Percentiles rank a stretch among this genome's conserved stretches.
phyloP scores from a whole-genome alignment of 2,888 invertebrate genomes.

The Rapana venosa region DNA sequence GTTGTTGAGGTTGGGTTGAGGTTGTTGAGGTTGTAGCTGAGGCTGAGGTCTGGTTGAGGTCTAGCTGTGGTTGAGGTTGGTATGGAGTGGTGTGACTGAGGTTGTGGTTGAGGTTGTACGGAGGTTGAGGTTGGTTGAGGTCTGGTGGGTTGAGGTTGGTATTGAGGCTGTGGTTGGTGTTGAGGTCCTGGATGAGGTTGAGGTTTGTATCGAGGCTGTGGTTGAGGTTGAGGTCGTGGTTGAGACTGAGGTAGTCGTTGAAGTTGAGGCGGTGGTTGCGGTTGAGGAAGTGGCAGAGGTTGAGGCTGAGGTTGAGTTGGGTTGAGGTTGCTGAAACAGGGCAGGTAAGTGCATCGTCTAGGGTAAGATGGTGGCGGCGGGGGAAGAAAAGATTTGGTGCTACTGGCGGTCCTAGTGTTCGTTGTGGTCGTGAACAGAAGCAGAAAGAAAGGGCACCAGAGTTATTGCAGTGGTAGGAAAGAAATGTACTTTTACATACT shows the following conservation, averaged over 20 bases:
- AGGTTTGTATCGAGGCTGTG: not conserved
- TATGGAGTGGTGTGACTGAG: not conserved
- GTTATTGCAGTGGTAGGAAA: no score
- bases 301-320: no score
- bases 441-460: no score
- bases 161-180: not conserved
- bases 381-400: not conserved
- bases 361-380: no score
- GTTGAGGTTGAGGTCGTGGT: not conserved
- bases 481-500: no score
- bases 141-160: not conserved
- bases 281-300: not conserved
- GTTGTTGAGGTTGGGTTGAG: not conserved
- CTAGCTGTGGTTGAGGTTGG: not conserved
- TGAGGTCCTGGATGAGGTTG: not conserved
- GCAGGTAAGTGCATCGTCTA: no score
- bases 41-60: not conserved
- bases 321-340: no score
- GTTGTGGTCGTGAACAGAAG: no score
- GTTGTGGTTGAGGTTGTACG: no score
- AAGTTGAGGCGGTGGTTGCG: not conserved
- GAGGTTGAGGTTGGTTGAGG: not conserved
- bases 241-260: not conserved
- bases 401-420: not conserved
- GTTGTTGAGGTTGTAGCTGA: not conserved